phyloP scores from a whole-genome alignment of 2,888 invertebrate species.

The Trichopoda pennipes region DNA sequence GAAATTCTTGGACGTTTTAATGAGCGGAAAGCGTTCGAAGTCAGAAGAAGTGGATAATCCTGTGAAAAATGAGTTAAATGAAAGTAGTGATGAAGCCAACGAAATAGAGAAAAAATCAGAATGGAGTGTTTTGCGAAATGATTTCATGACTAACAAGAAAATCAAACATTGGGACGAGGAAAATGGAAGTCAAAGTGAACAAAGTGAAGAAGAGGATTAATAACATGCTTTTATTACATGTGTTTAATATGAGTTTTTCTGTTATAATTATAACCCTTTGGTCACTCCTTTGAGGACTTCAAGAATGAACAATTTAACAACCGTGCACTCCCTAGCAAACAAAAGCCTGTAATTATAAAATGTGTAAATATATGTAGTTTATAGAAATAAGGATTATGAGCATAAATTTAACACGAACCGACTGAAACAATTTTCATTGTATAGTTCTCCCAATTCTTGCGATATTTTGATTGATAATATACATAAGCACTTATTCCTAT shows the following conservation, averaged over 20 bases:
- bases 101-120: constrained; percentile 80
- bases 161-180: constrained; percentile 96
- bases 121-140: constrained; percentile 88
- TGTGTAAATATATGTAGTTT: background rate
- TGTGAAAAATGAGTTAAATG: constrained; percentile 81
- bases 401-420: constrained; percentile 67
- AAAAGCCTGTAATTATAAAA: constrained; percentile 80
- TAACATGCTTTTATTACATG: constrained; percentile 21
- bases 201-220: constrained; percentile 54
- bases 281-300: constrained; percentile 67
- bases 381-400: too few relatives aligned
- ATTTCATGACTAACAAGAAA: constrained; percentile 94
- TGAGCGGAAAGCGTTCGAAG: constrained; percentile 85
- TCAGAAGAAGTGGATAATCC: constrained; percentile 82
- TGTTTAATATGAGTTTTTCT: constrained; percentile 11
- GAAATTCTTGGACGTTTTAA: constrained; percentile 89
- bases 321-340: constrained; percentile 83
- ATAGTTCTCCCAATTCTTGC: constrained; percentile 74
- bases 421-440: constrained; percentile 74
- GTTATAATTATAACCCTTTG: background rate
- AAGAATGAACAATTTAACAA: constrained; percentile 81
- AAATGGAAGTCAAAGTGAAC: constrained; percentile 70
- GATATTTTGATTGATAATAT: constrained; percentile 82
- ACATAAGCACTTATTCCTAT: constrained; percentile 85
- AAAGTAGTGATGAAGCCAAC: constrained; percentile 77